Evolutionary conservation across 2,113 vertebrate species (phyloP), one percentile per base, ranked within the genome.

Genomic region (Aptenodytes forsteri): DNA sequence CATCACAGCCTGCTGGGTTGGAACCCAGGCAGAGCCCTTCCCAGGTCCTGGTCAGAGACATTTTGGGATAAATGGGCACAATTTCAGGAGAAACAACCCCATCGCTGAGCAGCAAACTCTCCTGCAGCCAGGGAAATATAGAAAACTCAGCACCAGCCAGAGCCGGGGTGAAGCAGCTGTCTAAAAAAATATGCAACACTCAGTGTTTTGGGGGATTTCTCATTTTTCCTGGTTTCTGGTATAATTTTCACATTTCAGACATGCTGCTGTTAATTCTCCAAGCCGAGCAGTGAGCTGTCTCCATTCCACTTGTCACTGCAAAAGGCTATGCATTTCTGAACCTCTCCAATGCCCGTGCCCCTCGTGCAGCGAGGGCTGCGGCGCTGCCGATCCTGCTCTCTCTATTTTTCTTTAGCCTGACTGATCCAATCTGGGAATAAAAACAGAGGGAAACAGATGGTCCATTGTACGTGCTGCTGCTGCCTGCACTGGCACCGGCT

Each of bases 391-490:
- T 88, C 66, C 11, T 2, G 27, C 26, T 58, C 40, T 7, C 67
- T 70, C 80, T 90, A 11, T 93, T 96, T 94, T 90, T 47, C 86
- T 92, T 95, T 40, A 89, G 59, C 73, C 80, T 2, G 4, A 13
- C 86, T 92, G 96, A 97, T 96, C 90, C 90, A 93, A 95, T 93
- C 94, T 93, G 86, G 90, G 96, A 97, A 94, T 84, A 87, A 97
- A 97, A 95, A 95, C 92, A 96, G 94, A 97, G 90, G 95, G 97
- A 97, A 97, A 97, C 92, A 96, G 96, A 96, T 95, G 92, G 90
- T 50, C 92, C 83, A 94, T 97, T 95, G 97, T 95, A 78, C 89
- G 2, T 2, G 0, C 42, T 77, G 79, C 95, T 95, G 67, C 95
- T 80, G 83, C 84, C 65, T 9, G 4, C 81, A 58, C 73, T 50